A percentile compares a stretch with the other conserved stretches of the same genome.
These are phyloP conservation scores for Aphaenogaster floridana DNA, from an alignment of 1,140 invertebrate species.

Conservation along the genomic window DNA sequence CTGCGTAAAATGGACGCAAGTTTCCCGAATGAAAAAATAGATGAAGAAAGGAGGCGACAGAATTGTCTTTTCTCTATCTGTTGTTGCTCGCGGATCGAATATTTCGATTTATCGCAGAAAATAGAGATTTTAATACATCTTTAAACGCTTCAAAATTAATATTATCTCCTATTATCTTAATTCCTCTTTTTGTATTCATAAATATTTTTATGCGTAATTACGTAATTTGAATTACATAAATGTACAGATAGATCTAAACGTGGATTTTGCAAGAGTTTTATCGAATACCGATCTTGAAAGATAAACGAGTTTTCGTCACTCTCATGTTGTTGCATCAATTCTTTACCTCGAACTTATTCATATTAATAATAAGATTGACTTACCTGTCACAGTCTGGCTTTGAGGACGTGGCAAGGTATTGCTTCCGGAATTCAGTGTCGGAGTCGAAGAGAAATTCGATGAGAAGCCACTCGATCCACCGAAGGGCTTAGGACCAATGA, in stretches of 20 bases:
- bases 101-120: constrained; percentile 1
- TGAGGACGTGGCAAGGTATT: constrained; percentile 84
- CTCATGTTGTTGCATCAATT: neutral
- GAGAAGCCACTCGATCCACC: constrained; percentile 84
- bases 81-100: neutral
- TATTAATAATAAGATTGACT: constrained; percentile 71
- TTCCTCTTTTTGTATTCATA: neutral
- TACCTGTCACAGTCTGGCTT: constrained; percentile 85
- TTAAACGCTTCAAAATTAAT: neutral
- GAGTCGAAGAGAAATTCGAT: constrained; percentile 79
- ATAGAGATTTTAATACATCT: neutral
- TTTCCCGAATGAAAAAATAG: constrained; percentile 3
- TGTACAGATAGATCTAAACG: neutral
- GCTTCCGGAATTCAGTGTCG: constrained; percentile 83
- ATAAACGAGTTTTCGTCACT: neutral
- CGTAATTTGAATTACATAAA: neutral
- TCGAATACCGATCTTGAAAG: neutral
- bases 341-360: neutral
- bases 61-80: neutral
- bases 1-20: neutral
- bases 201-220: constrained; percentile 23
- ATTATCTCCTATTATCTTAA: neutral
- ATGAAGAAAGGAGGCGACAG: constrained; percentile 15
- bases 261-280: neutral
- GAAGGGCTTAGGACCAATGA: constrained; percentile 89